phyloP scores from a whole-genome alignment of 2,113 vertebrate species.

The Nesospiza acunhae region DNA sequence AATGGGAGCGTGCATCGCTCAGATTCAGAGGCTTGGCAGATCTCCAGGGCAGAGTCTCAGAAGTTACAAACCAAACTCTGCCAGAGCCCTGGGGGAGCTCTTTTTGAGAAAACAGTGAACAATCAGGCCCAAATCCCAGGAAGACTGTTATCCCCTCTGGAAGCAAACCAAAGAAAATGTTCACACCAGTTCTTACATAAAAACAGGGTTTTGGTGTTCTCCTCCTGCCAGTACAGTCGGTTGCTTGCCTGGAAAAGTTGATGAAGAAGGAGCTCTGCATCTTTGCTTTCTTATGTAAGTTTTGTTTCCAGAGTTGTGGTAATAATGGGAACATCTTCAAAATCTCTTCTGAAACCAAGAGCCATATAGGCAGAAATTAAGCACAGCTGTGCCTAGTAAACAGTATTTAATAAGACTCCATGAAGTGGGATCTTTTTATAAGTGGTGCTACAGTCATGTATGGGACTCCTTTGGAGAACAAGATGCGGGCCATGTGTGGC shows the following conservation, averaged over 20 bases:
- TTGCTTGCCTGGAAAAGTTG: neutral
- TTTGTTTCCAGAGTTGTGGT: neutral
- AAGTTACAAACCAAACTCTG: conserved; percentile 27
- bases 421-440: neutral
- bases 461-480: neutral
- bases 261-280: neutral
- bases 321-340: neutral
- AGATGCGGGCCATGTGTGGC: neutral
- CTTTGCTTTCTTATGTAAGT: neutral
- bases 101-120: conserved; percentile 36
- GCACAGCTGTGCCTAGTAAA: neutral
- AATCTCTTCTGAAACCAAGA: neutral
- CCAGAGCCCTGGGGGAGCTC: neutral
- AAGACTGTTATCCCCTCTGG: conserved; percentile 13
- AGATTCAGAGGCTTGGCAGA: conserved; percentile 6
- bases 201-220: neutral
- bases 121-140: conserved; percentile 8
- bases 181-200: neutral
- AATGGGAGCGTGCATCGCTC: neutral
- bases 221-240: neutral
- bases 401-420: neutral
- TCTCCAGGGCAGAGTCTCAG: neutral
- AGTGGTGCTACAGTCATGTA: neutral
- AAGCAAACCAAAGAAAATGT: conserved; percentile 36
- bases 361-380: neutral